Evolutionary conservation across 2,113 vertebrate species (phyloP).

Genomic region (Atlantisia rogersi): DNA sequence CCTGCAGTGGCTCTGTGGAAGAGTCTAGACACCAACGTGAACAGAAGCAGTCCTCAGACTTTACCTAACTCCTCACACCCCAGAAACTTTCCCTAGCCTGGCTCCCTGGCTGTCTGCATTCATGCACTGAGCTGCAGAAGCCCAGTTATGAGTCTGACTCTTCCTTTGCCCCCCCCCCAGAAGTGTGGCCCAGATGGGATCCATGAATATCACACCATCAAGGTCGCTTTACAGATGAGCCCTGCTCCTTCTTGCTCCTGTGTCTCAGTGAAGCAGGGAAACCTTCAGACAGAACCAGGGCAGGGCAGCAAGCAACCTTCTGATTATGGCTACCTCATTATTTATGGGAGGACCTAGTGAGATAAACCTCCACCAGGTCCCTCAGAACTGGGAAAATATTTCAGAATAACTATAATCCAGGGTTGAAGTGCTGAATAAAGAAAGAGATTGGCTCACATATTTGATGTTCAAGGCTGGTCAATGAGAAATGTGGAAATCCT

Average conservation of each 20-base stretch:
- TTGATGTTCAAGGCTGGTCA: background rate
- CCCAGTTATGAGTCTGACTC: background rate
- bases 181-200: background rate
- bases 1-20: background rate
- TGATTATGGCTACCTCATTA: background rate
- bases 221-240: background rate
- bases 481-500: background rate
- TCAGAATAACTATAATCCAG: background rate
- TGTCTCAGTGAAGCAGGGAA: background rate
- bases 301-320: background rate
- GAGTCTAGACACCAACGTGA: background rate
- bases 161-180: background rate
- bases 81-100: background rate
- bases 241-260: accelerated
- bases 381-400: background rate
- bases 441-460: background rate
- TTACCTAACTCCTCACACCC: background rate
- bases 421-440: background rate
- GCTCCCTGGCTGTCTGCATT: background rate
- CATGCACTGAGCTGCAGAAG: background rate
- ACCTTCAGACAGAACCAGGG: background rate
- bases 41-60: background rate
- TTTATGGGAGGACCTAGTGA: background rate
- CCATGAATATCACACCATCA: background rate
- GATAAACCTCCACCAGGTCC: background rate